Evolutionary conservation across 1,140 invertebrate genomes (phyloP).

Genomic region (Phymorhynchus buccinoides): DNA sequence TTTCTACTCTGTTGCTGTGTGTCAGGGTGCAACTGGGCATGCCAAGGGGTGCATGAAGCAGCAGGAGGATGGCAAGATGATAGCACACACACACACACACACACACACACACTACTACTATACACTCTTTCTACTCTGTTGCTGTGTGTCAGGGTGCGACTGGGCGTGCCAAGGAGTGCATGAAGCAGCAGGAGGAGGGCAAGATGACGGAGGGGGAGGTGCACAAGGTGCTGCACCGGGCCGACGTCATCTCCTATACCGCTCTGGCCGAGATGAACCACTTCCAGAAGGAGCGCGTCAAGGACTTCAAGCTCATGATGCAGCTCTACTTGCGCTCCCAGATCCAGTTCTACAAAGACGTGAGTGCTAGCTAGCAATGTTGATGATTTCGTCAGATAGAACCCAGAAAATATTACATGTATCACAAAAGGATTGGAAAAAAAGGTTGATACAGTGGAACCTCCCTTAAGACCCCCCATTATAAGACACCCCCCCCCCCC

Average conservation of each 20-base stretch:
- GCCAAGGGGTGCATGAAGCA: conserved; percentile 89
- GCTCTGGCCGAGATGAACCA: conserved; percentile 94
- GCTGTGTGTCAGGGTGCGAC: conserved; percentile 83
- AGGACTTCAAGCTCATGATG: conserved; percentile 90
- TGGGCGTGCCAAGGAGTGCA: conserved; percentile 91
- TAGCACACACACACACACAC: no score
- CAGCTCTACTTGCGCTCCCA: conserved; percentile 89
- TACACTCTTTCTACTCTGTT: no score
- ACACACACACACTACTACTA: no score
- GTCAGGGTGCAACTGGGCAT: conserved; percentile 89
- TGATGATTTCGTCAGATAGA: no score
- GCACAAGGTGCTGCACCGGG: conserved; percentile 84
- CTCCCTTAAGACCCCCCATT: no score
- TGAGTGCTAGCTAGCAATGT: conserved; percentile 61
- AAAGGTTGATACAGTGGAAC: no score
- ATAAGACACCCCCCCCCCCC: background rate
- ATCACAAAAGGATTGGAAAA: no score
- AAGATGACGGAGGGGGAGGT: conserved; percentile 87
- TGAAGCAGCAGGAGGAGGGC: conserved; percentile 84
- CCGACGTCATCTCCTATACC: conserved; percentile 92
- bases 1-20: no score
- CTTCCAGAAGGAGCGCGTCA: conserved; percentile 89
- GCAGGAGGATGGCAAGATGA: conserved; percentile 87
- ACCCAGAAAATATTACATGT: no score
- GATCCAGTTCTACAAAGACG: conserved; percentile 91